Evolutionary conservation across 2,113 vertebrate genomes (phyloP), one percentile per base, ranked within the genome.

Genomic region (Brachyhypopomus gauderio): DNA sequence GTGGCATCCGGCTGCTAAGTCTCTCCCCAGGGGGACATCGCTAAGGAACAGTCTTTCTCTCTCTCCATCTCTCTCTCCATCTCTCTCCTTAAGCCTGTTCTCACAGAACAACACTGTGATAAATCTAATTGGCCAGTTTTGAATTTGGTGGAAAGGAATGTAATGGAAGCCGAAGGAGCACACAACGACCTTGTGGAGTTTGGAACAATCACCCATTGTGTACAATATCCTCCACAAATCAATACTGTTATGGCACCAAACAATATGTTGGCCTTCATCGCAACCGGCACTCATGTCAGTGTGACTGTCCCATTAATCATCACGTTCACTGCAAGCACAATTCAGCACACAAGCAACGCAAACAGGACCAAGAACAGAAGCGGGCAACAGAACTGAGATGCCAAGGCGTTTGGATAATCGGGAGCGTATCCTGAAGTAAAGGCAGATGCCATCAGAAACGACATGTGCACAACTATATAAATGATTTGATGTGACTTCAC

Each of bases 211-310:
- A 38, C 1, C 56, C 66, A 78, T 67, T 80, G 77, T 84, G 79
- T 66, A 64, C n/a, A 7, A 23, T 69, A 87, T 87, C 86, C 83
- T 80, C 66, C 73, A 85, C 55, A 80, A 86, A 83, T 86, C 77
- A 78, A n/a, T 3, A 19, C 20, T 76, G 71, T 72, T 48, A 75
- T 41, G 59, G 72, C 20, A 16, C 62, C 3, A 71, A 80, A 85
- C 84, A 72, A 82, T 85, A n/a, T 2, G 2, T 48, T 25, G 67
- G 79, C 58, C 56, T 55, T 78, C 79, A 82, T 6, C 25, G 41
- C 23, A 62, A 19, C 64, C 19, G 52, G 22, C 22, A 20, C 19
- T 58, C 25, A 71, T 30, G 38, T 52, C 60, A 45, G 58, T 8
- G 22, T 45, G 74, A 48, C 76, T 69, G 4, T 20, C 16, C 63